These are phyloP conservation scores for Saccopteryx leptura DNA, from an alignment of 2,113 vertebrate species.

Conservation along the genomic window DNA sequence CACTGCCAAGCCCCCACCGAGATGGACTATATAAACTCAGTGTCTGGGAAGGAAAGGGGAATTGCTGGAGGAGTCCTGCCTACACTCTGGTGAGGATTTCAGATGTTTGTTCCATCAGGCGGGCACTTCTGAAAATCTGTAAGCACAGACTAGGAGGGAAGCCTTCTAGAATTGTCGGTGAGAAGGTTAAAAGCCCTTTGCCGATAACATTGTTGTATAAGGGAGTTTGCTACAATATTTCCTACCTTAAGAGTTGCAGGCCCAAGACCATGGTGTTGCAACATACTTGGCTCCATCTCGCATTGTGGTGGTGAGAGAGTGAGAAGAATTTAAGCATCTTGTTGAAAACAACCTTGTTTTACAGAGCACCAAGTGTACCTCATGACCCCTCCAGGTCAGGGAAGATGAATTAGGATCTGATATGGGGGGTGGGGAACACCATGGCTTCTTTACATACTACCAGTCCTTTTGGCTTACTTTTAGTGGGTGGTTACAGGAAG, in stretches of 20 bases:
- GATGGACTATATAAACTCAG: not conserved
- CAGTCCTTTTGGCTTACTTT: not conserved
- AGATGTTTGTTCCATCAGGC: not conserved
- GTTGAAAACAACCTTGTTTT: not conserved
- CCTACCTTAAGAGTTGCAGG: conserved; percentile 27
- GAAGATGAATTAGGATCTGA: not conserved
- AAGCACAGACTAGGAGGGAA: conserved; percentile 1
- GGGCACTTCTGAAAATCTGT: conserved; percentile 36
- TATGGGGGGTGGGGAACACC: not conserved
- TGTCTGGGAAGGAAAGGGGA: not conserved
- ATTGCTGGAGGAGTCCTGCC: not conserved
- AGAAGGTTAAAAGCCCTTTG: not conserved
- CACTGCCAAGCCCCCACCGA: not conserved
- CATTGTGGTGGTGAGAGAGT: conserved; percentile 1
- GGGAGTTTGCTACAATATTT: conserved; percentile 46
- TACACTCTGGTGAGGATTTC: not conserved
- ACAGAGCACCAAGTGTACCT: conserved; percentile 19
- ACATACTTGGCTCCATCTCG: conserved; percentile 52
- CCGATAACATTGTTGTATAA: conserved; percentile 42
- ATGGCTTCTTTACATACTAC: not conserved
- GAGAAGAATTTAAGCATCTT: conserved; percentile 63
- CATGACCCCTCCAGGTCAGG: not conserved
- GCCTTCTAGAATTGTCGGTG: not conserved
- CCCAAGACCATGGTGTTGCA: conserved; percentile 22
- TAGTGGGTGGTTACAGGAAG: not conserved